These are phyloP conservation scores for Drosophila ercepeae DNA, from an alignment of 1,140 invertebrate species.

Conservation along the genomic window DNA sequence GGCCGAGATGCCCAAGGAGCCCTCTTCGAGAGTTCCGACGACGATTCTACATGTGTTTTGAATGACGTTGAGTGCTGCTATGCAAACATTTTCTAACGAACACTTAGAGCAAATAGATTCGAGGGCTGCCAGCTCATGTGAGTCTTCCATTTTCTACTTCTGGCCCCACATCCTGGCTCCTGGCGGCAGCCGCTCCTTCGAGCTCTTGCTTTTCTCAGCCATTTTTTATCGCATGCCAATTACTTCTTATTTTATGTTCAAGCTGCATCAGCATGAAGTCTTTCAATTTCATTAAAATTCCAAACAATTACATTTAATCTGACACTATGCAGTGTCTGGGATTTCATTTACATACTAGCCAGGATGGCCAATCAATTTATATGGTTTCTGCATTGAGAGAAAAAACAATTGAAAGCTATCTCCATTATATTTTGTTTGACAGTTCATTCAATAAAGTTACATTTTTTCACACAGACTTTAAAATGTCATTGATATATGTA, in stretches of 20 bases:
- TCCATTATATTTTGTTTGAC: not conserved
- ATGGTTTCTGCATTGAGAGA: slow-evolving; percentile 6
- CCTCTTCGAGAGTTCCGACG: slow-evolving; percentile 29
- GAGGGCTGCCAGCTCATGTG: slow-evolving; percentile 47
- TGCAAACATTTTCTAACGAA: slow-evolving; percentile 83
- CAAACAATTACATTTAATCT: slow-evolving; percentile 57
- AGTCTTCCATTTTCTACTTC: slow-evolving; percentile 29
- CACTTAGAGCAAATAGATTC: slow-evolving; percentile 81
- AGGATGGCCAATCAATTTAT: slow-evolving; percentile 19
- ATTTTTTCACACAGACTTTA: not conserved
- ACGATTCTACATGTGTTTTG: slow-evolving; percentile 75
- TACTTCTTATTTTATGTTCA: slow-evolving; percentile 67
- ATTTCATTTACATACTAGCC: slow-evolving; percentile 39
- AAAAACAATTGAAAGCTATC: not conserved
- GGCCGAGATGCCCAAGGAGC: slow-evolving; percentile 28
- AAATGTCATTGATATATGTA: not conserved
- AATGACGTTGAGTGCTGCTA: slow-evolving; percentile 81
- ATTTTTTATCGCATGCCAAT: slow-evolving; percentile 74
- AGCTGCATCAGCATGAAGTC: slow-evolving; percentile 39
- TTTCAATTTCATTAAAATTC: slow-evolving; percentile 75
- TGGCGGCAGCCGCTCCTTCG: too few species aligned
- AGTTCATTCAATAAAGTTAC: not conserved
- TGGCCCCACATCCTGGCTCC: not conserved
- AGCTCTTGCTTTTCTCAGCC: slow-evolving; percentile 25
- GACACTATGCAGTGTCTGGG: slow-evolving; percentile 37